phyloP scores from a whole-genome alignment of 2,797 vertebrate species.

The Natrix natrix region DNA sequence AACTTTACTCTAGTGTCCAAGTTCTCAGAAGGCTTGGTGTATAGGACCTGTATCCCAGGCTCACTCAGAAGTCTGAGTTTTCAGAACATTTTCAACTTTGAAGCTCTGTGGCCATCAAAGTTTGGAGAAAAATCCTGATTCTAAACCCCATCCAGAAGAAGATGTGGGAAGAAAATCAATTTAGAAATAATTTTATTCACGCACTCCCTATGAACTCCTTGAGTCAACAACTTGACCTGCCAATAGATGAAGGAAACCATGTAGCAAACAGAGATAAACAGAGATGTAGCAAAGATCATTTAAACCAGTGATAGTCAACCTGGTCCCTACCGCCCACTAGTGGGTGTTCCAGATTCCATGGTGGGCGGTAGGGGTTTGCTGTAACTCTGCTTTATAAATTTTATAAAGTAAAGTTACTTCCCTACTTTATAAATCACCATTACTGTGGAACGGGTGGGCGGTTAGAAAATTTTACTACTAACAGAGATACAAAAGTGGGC shows the following conservation, averaged over 20 bases:
- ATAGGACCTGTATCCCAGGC: neutral
- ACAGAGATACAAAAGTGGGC: no score
- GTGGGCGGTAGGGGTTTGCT: no score
- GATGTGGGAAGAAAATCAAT: neutral
- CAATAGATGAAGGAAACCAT: neutral
- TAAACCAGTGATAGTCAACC: neutral
- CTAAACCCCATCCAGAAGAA: neutral
- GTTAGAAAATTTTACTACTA: no score
- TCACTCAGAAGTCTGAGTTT: neutral
- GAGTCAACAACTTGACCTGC: neutral
- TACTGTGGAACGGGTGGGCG: no score
- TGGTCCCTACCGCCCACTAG: no score
- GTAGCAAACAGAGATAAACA: neutral
- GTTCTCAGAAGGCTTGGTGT: neutral
- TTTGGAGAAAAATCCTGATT: neutral
- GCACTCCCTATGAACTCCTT: neutral
- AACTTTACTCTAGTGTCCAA: neutral
- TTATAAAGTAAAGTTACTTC: no score
- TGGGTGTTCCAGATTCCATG: no score
- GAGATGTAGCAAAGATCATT: neutral
- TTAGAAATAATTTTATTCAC: neutral
- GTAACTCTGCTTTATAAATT: no score
- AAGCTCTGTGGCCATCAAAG: neutral
- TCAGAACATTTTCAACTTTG: neutral
- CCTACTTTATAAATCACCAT: no score